phyloP scores from a whole-genome alignment of 2,113 vertebrate species.

The Hippocampus abdominalis region DNA sequence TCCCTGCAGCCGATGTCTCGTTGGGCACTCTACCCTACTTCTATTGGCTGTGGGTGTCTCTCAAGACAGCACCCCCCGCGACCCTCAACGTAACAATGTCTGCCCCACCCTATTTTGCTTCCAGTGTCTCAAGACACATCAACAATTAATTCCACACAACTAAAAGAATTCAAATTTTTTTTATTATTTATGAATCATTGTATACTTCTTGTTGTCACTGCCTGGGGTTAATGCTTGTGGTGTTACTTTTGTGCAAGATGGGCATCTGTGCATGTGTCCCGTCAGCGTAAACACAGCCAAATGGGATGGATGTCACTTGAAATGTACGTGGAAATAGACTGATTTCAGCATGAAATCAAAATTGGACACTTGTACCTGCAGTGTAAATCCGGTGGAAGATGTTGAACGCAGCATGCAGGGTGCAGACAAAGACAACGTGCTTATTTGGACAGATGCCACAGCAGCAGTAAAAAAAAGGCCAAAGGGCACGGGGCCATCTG shows the following conservation, averaged over 20 bases:
- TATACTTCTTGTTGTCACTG: not conserved
- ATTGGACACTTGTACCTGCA: not conserved
- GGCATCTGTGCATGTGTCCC: too few species aligned
- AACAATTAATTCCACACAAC: not conserved
- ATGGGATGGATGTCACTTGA: not conserved
- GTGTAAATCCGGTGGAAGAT: not conserved
- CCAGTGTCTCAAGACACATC: not conserved
- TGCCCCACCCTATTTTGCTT: not conserved
- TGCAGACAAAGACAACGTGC: conserved; percentile 67
- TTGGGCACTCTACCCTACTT: too few species aligned
- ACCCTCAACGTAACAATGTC: too few species aligned
- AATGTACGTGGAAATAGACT: not conserved
- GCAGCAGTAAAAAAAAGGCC: conserved; percentile 60
- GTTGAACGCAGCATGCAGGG: conserved; percentile 41
- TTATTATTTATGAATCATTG: not conserved
- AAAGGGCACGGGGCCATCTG: conserved; percentile 71
- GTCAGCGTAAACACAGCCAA: not conserved
- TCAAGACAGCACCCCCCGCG: too few species aligned
- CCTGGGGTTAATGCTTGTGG: not conserved
- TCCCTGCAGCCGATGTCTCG: not conserved
- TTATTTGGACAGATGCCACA: conserved; percentile 73
- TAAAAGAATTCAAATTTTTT: not conserved
- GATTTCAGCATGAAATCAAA: not conserved
- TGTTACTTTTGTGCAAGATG: too few species aligned
- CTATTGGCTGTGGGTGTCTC: too few species aligned